Evolutionary conservation across 2,888 invertebrate genomes (phyloP).

Genomic region (Pardosa pseudoannulata): DNA sequence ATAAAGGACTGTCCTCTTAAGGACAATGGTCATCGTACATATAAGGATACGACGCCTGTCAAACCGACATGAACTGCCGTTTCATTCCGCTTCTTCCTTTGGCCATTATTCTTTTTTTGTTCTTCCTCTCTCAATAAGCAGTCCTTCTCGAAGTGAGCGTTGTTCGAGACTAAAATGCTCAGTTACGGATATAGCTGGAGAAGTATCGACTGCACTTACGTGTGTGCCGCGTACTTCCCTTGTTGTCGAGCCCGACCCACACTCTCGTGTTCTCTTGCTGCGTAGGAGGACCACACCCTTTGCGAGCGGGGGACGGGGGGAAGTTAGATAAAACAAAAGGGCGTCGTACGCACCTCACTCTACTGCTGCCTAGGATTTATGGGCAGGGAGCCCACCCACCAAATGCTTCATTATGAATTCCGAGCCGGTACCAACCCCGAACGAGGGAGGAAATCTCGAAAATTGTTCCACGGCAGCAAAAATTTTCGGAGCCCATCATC

Average conservation of each 20-base stretch:
- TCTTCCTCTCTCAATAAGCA: too few species aligned
- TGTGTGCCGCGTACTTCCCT: too few species aligned
- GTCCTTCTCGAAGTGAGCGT: too few species aligned
- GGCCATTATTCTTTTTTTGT: too few species aligned
- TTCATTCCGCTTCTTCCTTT: too few species aligned
- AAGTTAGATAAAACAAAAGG: conserved; percentile 50
- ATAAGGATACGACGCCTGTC: too few species aligned
- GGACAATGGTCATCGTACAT: too few species aligned
- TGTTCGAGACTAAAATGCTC: too few species aligned
- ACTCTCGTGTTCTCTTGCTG: conserved; percentile 7
- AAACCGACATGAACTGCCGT: too few species aligned
- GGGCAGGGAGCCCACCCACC: conserved; percentile 43
- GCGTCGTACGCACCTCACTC: conserved; percentile 32
- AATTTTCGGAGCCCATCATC: too few species aligned
- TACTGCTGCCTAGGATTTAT: conserved; percentile 11
- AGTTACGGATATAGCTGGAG: background rate
- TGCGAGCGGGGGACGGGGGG: background rate
- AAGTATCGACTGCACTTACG: background rate
- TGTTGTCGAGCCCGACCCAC: background rate
- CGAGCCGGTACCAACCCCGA: conserved; percentile 9
- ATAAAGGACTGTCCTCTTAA: too few species aligned
- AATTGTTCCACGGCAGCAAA: background rate
- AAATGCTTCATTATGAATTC: conserved; percentile 60
- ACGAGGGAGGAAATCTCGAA: background rate
- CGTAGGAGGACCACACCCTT: conserved; percentile 35